These are phyloP conservation scores for Microhierax caerulescens DNA, from an alignment of 2,797 vertebrate genomes.

Conservation along the genomic window DNA sequence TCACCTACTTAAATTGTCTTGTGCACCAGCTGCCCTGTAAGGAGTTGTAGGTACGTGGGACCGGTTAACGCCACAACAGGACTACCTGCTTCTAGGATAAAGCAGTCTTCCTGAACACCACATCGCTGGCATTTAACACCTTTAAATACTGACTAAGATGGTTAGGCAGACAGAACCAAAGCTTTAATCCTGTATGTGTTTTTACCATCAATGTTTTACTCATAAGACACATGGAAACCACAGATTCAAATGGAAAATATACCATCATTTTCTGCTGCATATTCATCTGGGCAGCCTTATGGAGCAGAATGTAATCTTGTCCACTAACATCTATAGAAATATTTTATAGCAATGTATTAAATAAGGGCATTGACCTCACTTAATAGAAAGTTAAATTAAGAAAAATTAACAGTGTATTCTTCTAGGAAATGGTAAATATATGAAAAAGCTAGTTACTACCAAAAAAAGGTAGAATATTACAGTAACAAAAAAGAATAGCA, in stretches of 20 bases:
- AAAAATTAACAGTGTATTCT: background rate
- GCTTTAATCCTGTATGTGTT: background rate
- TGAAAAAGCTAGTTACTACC: background rate
- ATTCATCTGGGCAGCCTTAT: background rate
- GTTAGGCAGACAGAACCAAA: background rate
- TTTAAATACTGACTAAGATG: background rate
- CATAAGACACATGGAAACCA: background rate
- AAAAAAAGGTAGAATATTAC: background rate
- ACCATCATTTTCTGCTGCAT: background rate
- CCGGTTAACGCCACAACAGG: background rate
- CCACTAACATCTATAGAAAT: background rate
- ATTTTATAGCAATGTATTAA: background rate
- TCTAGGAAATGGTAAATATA: background rate
- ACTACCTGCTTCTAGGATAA: background rate
- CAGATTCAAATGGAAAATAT: background rate
- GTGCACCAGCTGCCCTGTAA: background rate
- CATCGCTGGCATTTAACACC: background rate
- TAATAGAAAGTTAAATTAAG: background rate
- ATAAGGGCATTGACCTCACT: accelerated
- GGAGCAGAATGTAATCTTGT: background rate
- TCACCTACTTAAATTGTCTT: background rate
- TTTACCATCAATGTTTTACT: background rate
- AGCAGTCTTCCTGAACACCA: background rate
- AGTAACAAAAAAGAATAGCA: background rate
- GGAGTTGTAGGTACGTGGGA: background rate